Percentiles rank a stretch among this genome's conserved stretches.
phyloP scores from a whole-genome alignment of 2,888 invertebrate species.

The Orthosia gracilis region DNA sequence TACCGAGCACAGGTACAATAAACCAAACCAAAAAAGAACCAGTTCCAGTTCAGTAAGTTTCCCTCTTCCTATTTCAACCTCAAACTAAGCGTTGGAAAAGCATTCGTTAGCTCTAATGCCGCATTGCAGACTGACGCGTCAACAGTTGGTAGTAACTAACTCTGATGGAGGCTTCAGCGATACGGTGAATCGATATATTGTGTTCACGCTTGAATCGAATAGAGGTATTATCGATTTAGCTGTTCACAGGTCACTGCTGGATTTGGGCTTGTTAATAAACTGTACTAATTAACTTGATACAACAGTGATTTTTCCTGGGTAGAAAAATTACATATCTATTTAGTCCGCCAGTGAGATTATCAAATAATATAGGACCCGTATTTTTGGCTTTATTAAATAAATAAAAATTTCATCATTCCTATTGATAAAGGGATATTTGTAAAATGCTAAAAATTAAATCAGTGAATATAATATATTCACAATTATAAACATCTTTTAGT shows the following conservation, averaged over 20 bases:
- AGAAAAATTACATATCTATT: too few relatives aligned
- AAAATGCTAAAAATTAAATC: too few relatives aligned
- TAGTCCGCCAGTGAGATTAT: too few relatives aligned
- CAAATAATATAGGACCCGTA: too few relatives aligned
- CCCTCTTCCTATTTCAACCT: not conserved
- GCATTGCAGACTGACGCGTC: slow-evolving; percentile 60
- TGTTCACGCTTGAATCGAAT: slow-evolving; percentile 29
- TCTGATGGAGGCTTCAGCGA: slow-evolving; percentile 42
- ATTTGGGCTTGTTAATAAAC: not conserved
- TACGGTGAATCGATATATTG: slow-evolving; percentile 52
- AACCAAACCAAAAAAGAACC: not conserved
- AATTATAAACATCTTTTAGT: too few relatives aligned
- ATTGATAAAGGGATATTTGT: too few relatives aligned
- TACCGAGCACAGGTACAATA: too few relatives aligned
- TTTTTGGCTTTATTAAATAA: too few relatives aligned
- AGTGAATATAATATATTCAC: too few relatives aligned
- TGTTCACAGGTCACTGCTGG: not conserved
- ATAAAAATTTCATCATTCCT: too few relatives aligned
- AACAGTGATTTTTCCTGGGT: too few relatives aligned
- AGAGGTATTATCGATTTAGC: slow-evolving; percentile 18
- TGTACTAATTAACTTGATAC: not conserved
- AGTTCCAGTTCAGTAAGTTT: not conserved
- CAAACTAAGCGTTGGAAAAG: slow-evolving; percentile 8
- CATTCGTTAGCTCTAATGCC: slow-evolving; percentile 50
- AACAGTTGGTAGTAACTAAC: slow-evolving; percentile 50